Evolutionary conservation across 2,113 vertebrate genomes (phyloP).

Genomic region (Perognathus longimembris): DNA sequence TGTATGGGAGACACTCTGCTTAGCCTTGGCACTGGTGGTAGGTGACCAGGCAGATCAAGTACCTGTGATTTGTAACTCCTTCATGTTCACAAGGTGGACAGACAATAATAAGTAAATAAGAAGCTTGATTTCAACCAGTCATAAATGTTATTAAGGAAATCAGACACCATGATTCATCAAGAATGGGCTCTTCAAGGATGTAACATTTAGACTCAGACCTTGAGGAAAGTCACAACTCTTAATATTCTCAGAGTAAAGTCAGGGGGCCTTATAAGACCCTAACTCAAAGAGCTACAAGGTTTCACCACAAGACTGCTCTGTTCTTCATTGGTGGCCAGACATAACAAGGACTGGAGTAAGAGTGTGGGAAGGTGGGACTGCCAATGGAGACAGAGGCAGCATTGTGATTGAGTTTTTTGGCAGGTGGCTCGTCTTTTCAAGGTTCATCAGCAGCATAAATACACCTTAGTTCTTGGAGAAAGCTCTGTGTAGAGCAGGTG

Average conservation of each 20-base stretch:
- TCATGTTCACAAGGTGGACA: background rate
- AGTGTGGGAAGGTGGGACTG: background rate
- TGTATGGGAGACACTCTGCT: background rate
- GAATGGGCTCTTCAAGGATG: background rate
- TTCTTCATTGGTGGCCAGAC: background rate
- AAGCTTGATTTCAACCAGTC: background rate
- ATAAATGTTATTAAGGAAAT: background rate
- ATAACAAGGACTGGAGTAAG: background rate
- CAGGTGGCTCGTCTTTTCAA: background rate
- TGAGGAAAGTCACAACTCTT: background rate
- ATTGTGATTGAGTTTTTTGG: background rate
- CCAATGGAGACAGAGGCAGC: background rate
- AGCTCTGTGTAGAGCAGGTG: background rate
- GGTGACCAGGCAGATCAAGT: background rate
- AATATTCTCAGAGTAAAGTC: background rate
- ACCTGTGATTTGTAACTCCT: background rate
- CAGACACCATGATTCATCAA: background rate
- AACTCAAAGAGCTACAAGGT: background rate
- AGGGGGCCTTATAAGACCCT: background rate
- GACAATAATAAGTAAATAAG: background rate
- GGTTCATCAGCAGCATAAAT: background rate
- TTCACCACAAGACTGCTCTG: background rate
- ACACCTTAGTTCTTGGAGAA: conserved; percentile 25
- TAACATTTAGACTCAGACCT: background rate
- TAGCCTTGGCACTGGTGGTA: background rate